Base-by-base conservation (phyloP, 2,113 vertebrate species). In the Cyprinodon variegatus region DNA sequence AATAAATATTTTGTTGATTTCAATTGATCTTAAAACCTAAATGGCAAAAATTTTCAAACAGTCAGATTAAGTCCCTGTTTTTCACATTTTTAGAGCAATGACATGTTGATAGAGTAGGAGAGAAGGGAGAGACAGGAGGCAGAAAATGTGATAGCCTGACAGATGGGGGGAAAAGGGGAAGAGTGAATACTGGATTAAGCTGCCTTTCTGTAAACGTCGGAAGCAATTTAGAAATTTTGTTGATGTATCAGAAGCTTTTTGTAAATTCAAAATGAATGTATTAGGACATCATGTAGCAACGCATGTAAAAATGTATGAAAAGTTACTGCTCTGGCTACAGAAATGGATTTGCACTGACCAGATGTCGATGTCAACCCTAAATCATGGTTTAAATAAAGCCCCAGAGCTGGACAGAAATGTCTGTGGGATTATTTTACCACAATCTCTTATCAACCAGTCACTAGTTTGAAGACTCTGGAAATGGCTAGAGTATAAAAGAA, bases 321-420 rank as follows among this genome's bases (percentile, higher is more conserved):
- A 45, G 72, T 70, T 36, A 15, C 2, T 5, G 9, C 1, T 14
- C 20, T 64, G 15, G 36, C 4, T 20, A 57, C 63, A 80, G 61
- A 68, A 53, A 63, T 83, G 74, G 77, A 82, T 86, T 83, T 85
- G 22, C 17, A 6, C 1, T 11, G 61, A 72, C 85, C 88, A 91
- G 87, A 90, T 90, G 85, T 85, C 82, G 87, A 90, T 90, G 85
- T 85, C 82, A 60, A 68, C 41, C 22, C 41, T 72, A 68, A 73
- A 72, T 70, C n/a, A 8, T n/a, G 65, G 60, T 83, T 80, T 79
- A 68, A 84, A 6, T 81, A 81, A 88, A 76, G 75, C 76, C 72
- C 72, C 70, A 82, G 74, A 83, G 65, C 62, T 46, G 41, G 46
- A 83, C 75, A 70, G 82, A 43, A 81, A 76, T 39, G 75, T 63